Evolutionary conservation across 2,113 vertebrate species (phyloP).

Genomic region (Pelusios castaneus): DNA sequence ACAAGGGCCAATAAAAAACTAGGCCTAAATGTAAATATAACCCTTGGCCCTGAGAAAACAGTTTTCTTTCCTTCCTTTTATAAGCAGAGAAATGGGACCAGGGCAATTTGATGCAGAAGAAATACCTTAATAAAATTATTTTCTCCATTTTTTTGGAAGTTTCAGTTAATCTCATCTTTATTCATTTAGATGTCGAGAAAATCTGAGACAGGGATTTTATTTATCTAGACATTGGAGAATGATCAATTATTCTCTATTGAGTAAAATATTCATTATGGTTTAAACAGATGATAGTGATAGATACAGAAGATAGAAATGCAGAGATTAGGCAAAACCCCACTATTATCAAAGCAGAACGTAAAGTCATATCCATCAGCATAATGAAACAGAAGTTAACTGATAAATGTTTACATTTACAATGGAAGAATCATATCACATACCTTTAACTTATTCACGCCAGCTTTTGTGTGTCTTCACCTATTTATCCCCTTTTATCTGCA

Average conservation of each 20-base stretch:
- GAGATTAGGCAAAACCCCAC: not conserved
- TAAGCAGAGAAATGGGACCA: not conserved
- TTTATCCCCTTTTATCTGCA: not conserved
- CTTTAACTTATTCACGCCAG: not conserved
- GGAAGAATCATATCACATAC: not conserved
- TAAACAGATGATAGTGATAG: constrained; percentile 20
- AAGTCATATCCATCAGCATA: not conserved
- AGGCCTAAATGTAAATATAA: not conserved
- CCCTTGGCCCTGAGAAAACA: not conserved
- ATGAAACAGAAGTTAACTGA: constrained; percentile 17
- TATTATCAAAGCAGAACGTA: constrained; percentile 10
- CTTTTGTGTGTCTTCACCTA: not conserved
- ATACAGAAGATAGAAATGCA: not conserved
- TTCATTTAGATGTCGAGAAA: not conserved
- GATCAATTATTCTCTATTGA: not conserved
- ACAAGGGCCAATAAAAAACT: not conserved
- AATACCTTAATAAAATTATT: not conserved
- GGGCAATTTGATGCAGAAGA: not conserved
- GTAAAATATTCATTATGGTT: constrained; percentile 15
- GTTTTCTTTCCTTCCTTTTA: not conserved
- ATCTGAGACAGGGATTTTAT: not conserved
- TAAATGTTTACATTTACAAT: not conserved
- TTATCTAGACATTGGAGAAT: not conserved
- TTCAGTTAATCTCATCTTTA: not conserved
- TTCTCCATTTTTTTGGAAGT: not conserved